phyloP scores from a whole-genome alignment of 1,140 invertebrate species.

The Brachionus sp. region DNA sequence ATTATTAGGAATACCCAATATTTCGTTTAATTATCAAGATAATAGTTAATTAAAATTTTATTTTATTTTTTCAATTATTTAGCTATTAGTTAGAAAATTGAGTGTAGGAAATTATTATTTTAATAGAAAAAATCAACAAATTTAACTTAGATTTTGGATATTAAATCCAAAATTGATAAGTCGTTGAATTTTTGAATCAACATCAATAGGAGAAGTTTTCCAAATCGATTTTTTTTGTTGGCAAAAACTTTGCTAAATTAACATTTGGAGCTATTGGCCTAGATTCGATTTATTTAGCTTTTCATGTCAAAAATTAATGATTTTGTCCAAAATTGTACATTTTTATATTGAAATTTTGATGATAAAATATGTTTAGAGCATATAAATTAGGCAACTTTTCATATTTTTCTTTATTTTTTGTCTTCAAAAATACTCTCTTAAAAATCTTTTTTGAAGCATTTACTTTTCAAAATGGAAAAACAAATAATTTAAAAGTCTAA shows the following conservation, averaged over 20 bases:
- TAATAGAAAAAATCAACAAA: background rate
- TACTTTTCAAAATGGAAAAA: too few species aligned
- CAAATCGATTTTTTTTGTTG: background rate
- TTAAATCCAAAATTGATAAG: background rate
- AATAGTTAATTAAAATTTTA: background rate
- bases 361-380: background rate
- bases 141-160: background rate
- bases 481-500: too few species aligned
- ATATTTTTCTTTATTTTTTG: too few species aligned
- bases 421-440: too few species aligned
- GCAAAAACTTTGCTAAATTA: background rate
- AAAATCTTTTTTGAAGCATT: too few species aligned
- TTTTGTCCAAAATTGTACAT: background rate
- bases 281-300: background rate
- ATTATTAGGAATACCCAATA: too few species aligned
- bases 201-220: background rate
- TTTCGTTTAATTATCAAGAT: background rate
- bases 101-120: background rate
- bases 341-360: background rate
- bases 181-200: background rate
- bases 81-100: background rate
- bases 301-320: background rate
- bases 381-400: background rate
- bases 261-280: background rate
- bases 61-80: background rate